These are phyloP conservation scores for Rhopalosiphum padi DNA, from an alignment of 1,140 invertebrate species.

Conservation along the genomic window DNA sequence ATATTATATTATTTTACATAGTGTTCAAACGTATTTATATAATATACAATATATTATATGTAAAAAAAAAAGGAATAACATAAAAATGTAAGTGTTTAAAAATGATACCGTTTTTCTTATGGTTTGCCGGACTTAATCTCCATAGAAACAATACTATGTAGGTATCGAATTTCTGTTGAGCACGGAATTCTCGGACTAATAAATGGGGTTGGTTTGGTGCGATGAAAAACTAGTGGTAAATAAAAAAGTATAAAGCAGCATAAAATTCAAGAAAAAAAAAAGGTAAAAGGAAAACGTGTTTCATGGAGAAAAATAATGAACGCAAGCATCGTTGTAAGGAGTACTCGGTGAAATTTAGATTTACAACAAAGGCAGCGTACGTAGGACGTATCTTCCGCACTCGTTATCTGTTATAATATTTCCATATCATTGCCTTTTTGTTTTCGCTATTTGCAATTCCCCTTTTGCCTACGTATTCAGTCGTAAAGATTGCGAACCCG, in stretches of 20 bases:
- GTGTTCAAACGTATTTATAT: neutral
- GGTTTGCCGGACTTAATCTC: neutral
- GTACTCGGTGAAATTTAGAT: neutral
- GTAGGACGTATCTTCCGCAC: neutral
- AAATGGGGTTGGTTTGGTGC: neutral
- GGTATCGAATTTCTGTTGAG: neutral
- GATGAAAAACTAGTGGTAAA: neutral
- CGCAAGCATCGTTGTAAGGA: neutral
- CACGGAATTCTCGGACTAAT: neutral
- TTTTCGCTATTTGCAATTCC: constrained; percentile 11
- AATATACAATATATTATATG: neutral
- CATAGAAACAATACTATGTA: neutral
- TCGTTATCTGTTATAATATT: constrained; percentile 44
- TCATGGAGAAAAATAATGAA: constrained; percentile 32
- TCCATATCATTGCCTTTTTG: constrained; percentile 50
- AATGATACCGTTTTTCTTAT: neutral
- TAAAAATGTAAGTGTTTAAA: neutral
- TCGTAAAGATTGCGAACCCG: constrained; percentile 18
- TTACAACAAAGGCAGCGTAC: constrained; percentile 27
- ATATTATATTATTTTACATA: neutral
- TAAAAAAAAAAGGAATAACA: neutral
- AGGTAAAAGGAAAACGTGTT: neutral
- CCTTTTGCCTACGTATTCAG: constrained; percentile 22
- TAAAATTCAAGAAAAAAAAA: neutral
- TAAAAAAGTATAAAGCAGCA: constrained; percentile 1